phyloP scores from a whole-genome alignment of 2,888 invertebrate genomes.

The Lordiphosa fenestrarum region DNA sequence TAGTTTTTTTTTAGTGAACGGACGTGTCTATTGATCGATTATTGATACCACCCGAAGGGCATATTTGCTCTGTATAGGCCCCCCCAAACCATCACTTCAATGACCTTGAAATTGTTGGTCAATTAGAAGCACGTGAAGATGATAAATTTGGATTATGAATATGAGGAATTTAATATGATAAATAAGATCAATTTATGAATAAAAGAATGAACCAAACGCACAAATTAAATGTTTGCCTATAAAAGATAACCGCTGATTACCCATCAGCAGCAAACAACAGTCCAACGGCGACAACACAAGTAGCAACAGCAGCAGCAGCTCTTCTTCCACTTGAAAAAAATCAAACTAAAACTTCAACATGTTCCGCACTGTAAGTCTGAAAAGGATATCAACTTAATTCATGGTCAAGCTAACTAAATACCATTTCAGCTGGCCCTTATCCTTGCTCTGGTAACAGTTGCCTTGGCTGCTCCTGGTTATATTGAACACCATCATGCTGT shows the following conservation, averaged over 20 bases:
- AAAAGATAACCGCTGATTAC: neutral
- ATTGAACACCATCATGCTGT: slow-evolving; percentile 31
- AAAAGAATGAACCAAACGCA: too few relatives aligned
- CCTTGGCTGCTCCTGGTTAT: slow-evolving; percentile 39
- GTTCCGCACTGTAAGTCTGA: slow-evolving; percentile 39
- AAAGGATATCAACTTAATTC: neutral
- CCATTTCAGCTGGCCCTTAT: slow-evolving; percentile 26
- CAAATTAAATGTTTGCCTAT: slow-evolving; percentile 2
- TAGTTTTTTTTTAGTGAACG: slow-evolving; percentile 4
- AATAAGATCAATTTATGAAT: too few relatives aligned
- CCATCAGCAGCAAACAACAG: slow-evolving; percentile 6
- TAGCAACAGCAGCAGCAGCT: neutral
- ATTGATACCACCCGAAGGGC: too few relatives aligned
- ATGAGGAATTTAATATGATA: too few relatives aligned
- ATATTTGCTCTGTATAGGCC: too few relatives aligned
- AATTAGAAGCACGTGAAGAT: too few relatives aligned
- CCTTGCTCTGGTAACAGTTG: slow-evolving; percentile 27
- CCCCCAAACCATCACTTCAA: too few relatives aligned
- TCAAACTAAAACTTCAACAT: slow-evolving; percentile 11
- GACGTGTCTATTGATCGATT: too few relatives aligned
- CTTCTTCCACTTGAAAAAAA: neutral
- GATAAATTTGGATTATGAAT: too few relatives aligned
- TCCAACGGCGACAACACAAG: neutral
- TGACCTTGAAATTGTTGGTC: too few relatives aligned
- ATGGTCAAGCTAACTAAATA: neutral